Evolutionary conservation across 2,113 vertebrate species (phyloP), one percentile per base, ranked within the genome.

Genomic region (Actenoides lindsayi): DNA sequence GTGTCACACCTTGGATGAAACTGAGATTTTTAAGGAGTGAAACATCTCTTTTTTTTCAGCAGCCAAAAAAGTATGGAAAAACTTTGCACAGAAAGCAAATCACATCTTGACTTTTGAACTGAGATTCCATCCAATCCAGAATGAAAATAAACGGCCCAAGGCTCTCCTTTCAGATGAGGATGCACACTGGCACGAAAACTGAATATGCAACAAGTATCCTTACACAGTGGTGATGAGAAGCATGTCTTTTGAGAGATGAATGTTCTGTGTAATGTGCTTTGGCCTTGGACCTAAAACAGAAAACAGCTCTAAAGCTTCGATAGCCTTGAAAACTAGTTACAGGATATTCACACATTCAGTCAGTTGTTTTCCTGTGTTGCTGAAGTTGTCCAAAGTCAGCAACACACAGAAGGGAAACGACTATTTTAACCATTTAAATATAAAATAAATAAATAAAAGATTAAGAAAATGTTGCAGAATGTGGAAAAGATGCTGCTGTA

Each of bases 11-110:
- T 79, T 89, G 39, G 33, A 64, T 57, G 39, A 89, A 82, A 78
- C 15, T 60, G 16, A 82, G 60, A 51, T 51, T 81, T 92, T 92
- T 89, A 84, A 90, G 75, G 42, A 89, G 10, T 65, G 18, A 91
- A 89, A 78, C 9, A 54, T 48, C 10, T 77, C 9, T 71, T 2
- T 51, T 23, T 44, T 63, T 81, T 48, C 64, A 82, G 42, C 27
- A 84, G 57, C 53, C 74, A 93, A 75, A 92, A 92, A 94, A 56
- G 33, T 71, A 91, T 23, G 56, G 56, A 56, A 91, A 86, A 84
- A 44, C 33, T 89, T 91, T 71, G 57, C 91, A 84, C 57, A 84
- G 56, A 75, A 84, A 78, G 7, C 6, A 91, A 84, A 86, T 80
- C 57, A 64, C 30, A 60, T 93, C 70, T 88, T 83, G 39, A 64